Evolutionary conservation across 2,797 vertebrate genomes (phyloP).

Genomic region (Chromis chromis): DNA sequence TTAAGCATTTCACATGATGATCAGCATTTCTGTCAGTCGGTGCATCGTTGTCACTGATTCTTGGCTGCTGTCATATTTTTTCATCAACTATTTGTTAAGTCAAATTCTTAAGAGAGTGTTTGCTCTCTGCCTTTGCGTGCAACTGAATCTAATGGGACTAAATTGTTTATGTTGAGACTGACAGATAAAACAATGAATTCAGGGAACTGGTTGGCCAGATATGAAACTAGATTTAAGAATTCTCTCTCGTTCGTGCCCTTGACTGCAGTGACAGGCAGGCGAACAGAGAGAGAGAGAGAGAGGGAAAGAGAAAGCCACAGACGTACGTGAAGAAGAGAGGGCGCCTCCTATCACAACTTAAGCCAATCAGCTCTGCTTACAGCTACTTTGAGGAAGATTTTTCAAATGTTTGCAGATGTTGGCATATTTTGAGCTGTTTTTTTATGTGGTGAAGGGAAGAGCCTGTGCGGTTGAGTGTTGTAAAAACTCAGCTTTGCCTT

Average conservation of each 20-base stretch:
- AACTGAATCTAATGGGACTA: slow-evolving; percentile 48
- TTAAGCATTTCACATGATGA: not conserved
- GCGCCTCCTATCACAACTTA: slow-evolving; percentile 71
- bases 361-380: slow-evolving; percentile 69
- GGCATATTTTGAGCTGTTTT: slow-evolving; percentile 83
- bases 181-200: slow-evolving; percentile 59
- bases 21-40: not conserved
- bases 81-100: not conserved
- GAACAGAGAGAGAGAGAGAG: no score
- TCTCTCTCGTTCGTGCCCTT: slow-evolving; percentile 41
- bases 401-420: slow-evolving; percentile 89
- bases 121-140: slow-evolving; percentile 6
- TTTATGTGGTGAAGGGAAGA: slow-evolving; percentile 82
- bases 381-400: slow-evolving; percentile 82
- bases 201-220: slow-evolving; percentile 44
- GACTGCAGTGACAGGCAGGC: slow-evolving; percentile 53
- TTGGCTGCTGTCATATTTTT: slow-evolving; percentile 16
- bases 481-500: slow-evolving; percentile 83
- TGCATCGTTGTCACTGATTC: not conserved
- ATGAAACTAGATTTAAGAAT: slow-evolving; percentile 52
- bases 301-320: slow-evolving; percentile 60
- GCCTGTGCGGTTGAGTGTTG: slow-evolving; percentile 77
- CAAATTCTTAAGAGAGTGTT: not conserved
- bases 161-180: slow-evolving; percentile 55
- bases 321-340: slow-evolving; percentile 56